A percentile compares a stretch with the other conserved stretches of the same genome.
phyloP scores from a whole-genome alignment of 1,140 invertebrate species.

The Danaus melanippus region DNA sequence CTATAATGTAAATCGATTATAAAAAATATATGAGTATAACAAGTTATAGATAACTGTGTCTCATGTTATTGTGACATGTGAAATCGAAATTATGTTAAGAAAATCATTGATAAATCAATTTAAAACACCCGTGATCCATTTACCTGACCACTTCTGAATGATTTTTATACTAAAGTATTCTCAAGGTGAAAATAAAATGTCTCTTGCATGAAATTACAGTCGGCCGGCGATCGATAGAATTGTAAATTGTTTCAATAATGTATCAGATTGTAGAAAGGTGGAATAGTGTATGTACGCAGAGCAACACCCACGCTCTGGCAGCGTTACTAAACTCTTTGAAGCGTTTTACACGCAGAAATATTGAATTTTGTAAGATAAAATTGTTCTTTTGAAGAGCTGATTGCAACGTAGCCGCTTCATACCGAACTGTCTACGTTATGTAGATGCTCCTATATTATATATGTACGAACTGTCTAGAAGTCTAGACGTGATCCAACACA shows the following conservation, averaged over 20 bases:
- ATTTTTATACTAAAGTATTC: conserved; percentile 46
- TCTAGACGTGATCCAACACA: conserved; percentile 27
- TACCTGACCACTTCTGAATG: conserved; percentile 36
- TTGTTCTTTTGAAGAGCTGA: conserved; percentile 17
- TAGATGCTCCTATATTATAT: conserved; percentile 19
- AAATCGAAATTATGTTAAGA: conserved; percentile 12
- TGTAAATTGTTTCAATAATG: conserved; percentile 59
- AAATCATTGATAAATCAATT: conserved; percentile 23
- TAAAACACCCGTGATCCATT: conserved; percentile 26
- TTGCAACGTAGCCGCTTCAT: conserved; percentile 10
- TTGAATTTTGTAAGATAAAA: conserved; percentile 19
- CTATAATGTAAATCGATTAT: conserved; percentile 1
- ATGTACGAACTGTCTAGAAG: conserved; percentile 27
- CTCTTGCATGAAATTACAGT: conserved; percentile 47
- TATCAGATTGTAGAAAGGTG: conserved; percentile 32
- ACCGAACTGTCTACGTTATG: conserved; percentile 13
- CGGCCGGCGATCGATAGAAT: conserved; percentile 55
- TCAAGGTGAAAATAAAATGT: conserved; percentile 60
- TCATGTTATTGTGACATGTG: conserved; percentile 3
- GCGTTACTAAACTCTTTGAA: conserved; percentile 20
- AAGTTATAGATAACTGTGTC: too few relatives aligned
- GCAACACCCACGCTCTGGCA: conserved; percentile 29
- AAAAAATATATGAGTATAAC: too few relatives aligned
- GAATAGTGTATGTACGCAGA: conserved; percentile 29
- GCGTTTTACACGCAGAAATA: conserved; percentile 20